phyloP scores from a whole-genome alignment of 2,888 invertebrate species.

The Seladonia tumulorum region DNA sequence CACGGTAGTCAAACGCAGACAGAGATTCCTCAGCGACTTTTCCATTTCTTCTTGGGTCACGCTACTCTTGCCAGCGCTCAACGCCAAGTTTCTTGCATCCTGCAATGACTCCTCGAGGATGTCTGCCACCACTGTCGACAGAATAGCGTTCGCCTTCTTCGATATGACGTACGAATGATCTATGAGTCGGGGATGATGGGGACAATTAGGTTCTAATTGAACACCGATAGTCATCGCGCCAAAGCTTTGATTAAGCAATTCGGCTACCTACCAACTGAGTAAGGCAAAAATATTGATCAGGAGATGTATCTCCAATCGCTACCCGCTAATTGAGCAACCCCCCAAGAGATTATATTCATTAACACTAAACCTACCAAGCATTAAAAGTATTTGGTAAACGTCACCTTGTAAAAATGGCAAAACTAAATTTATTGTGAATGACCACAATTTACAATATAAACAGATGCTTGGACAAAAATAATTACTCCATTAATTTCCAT shows the following conservation, averaged over 20 bases:
- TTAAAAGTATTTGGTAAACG: no score
- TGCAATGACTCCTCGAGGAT: slow-evolving; percentile 80
- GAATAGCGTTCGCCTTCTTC: slow-evolving; percentile 75
- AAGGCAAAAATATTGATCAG: no score
- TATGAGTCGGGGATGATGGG: slow-evolving; percentile 27
- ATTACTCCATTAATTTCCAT: no score
- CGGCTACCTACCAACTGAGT: background rate
- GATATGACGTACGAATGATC: slow-evolving; percentile 77
- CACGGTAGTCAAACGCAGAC: slow-evolving; percentile 72
- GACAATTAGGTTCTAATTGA: background rate
- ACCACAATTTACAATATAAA: no score
- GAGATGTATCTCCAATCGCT: no score
- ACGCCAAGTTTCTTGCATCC: slow-evolving; percentile 79
- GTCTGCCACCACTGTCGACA: slow-evolving; percentile 79
- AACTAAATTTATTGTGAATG: no score
- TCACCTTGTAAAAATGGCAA: no score
- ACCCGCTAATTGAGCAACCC: background rate
- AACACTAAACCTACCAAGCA: no score
- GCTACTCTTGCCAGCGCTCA: slow-evolving; percentile 75
- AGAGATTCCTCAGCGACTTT: slow-evolving; percentile 78
- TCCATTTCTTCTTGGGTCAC: slow-evolving; percentile 79
- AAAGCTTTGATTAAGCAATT: background rate
- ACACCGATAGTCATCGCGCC: background rate
- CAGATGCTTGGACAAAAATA: no score
- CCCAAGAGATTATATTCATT: background rate